Evolutionary conservation across 2,797 vertebrate species (phyloP), one percentile per base, ranked within the genome.

Genomic region (Rallus crepitans): DNA sequence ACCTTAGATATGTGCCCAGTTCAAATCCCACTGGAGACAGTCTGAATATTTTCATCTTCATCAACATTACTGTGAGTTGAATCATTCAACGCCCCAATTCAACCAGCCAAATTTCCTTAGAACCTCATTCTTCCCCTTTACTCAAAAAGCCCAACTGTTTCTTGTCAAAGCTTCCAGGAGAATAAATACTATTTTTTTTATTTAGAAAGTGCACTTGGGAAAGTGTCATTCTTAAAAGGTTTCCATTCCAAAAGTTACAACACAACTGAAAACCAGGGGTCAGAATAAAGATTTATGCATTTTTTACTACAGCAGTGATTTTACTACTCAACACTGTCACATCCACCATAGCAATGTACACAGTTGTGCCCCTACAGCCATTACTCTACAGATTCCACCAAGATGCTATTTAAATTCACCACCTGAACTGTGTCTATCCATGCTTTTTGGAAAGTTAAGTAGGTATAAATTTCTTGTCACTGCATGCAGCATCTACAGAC

Each of bases 1-100:
- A 92, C 75, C 81, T 96, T 94, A n/a, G 89, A 55, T 23, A 82
- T 1, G 57, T 60, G 76, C 92, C 82, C 84, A 79, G 91, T 69
- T 94, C 92, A 94, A 96, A 82, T 93, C 61, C n/a, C 92, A 91
- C 30, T 94, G 91, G 61, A 96, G 92, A 69, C 0, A 66, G 79
- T 72, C 69, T 91, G 61, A 93, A 25, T 40, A 88, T 23, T 91
- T 89, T 96, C 73, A 91, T 93, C 90, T 95, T 95, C 90, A 94
- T 72, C 60, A 89, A 83, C 57, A 93, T 87, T 33, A 96, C 83
- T 40, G 39, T 37, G 80, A 94, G 78, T 15, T 64, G 59, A 86
- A 45, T 85, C 84, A 94, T 85, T 83, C 83, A 69, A 42, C 76
- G 94, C 65, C 76, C 85, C 93, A 94, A 94, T 28, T 88, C 89